These are phyloP conservation scores for Nasonia longicornis DNA, from an alignment of 1,140 invertebrate genomes.

Conservation along the genomic window DNA sequence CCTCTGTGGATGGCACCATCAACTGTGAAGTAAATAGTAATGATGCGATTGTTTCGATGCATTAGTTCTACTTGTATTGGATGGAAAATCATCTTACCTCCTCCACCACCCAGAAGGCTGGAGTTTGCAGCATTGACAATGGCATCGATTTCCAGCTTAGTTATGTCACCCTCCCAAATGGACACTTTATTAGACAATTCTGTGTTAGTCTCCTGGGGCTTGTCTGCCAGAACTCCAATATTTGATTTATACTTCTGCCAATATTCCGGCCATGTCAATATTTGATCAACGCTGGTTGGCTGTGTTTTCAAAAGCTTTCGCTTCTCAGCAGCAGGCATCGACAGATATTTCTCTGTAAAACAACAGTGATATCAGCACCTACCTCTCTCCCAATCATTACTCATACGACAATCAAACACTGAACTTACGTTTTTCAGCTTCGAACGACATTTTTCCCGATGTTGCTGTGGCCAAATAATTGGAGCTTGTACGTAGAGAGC, in stretches of 20 bases:
- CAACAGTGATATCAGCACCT: not conserved
- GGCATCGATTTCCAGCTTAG: conserved; percentile 86
- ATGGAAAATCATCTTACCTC: conserved; percentile 66
- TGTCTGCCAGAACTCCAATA: conserved; percentile 55
- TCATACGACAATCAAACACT: not conserved
- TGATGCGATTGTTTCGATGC: not conserved
- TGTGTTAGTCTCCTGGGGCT: conserved; percentile 63
- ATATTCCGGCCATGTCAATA: conserved; percentile 75
- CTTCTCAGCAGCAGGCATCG: conserved; percentile 71
- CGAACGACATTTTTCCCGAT: conserved; percentile 45
- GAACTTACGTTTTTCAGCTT: conserved; percentile 52
- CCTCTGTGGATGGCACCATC: conserved; percentile 88
- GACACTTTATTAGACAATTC: conserved; percentile 75
- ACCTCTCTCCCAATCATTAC: not conserved
- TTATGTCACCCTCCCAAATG: conserved; percentile 87
- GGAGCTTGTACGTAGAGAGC: not conserved
- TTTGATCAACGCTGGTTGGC: conserved; percentile 65
- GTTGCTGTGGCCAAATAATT: not conserved
- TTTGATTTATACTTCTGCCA: conserved; percentile 63
- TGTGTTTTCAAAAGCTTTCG: conserved; percentile 69
- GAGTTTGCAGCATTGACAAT: conserved; percentile 95
- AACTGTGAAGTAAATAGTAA: conserved; percentile 68
- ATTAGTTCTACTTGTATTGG: not conserved
- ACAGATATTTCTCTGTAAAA: conserved; percentile 68
- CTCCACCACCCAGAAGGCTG: conserved; percentile 82